Conservation (phyloP, 2,113 vertebrate genomes). For the Dromaius novaehollandiae region DNA sequence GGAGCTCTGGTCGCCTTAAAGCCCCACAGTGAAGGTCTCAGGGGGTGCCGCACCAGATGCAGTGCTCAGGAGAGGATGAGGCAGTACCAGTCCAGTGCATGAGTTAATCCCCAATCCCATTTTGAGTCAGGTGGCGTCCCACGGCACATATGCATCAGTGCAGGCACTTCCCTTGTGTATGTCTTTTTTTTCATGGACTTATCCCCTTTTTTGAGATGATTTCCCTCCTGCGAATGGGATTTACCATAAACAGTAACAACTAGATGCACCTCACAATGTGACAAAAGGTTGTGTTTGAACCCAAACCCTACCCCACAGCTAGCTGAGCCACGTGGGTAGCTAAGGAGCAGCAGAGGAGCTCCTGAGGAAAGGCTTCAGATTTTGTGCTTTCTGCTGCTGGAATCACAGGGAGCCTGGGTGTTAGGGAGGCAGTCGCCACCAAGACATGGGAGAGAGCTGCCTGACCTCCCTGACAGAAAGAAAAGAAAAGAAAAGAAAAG, state of each 20-base stretch:
- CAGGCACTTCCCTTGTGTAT: no score
- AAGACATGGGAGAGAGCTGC: accelerated
- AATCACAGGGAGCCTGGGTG: neutral
- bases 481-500: neutral
- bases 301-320: neutral
- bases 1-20: neutral
- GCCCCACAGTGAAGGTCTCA: neutral
- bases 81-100: no score
- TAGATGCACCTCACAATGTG: neutral
- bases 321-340: neutral
- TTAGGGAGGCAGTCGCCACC: neutral
- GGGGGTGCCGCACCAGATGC: no score
- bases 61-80: no score
- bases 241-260: neutral
- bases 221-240: neutral
- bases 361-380: neutral
- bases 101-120: neutral
- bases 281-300: neutral
- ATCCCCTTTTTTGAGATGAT: neutral
- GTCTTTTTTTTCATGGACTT: neutral
- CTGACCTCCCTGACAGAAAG: neutral
- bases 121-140: no score
- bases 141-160: no score
- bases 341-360: neutral
- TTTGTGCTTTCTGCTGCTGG: neutral